Percentiles rank a stretch among this genome's conserved stretches.
Conservation (phyloP, 2,888 invertebrate species). For the Pristionchus maxplancki region DNA sequence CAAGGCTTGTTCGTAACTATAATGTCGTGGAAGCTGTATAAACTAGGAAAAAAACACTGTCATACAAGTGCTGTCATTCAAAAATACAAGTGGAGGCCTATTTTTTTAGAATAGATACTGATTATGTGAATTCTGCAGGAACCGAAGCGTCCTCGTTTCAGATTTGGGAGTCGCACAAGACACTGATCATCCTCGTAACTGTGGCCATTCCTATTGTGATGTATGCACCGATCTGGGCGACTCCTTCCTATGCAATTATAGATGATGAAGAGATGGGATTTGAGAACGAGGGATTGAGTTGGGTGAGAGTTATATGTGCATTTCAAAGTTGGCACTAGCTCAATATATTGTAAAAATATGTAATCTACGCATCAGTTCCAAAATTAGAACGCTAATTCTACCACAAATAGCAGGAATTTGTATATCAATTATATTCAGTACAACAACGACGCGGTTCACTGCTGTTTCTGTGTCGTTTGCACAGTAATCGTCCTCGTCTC, state of each 20-base stretch:
- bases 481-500: background rate
- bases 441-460: conserved; percentile 17
- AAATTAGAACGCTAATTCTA: background rate
- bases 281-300: background rate
- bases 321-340: no score
- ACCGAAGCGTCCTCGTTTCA: no score
- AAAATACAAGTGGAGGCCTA: no score
- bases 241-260: conserved; percentile 3
- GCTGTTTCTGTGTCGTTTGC: background rate
- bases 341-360: background rate
- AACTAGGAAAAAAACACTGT: no score
- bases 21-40: no score
- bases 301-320: background rate
- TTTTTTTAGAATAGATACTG: no score
- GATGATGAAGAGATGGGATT: conserved; percentile 48
- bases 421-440: no score
- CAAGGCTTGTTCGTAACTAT: no score
- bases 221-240: conserved; percentile 1
- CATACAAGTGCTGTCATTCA: no score
- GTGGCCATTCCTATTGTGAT: background rate
- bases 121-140: no score
- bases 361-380: no score
- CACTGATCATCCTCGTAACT: background rate
- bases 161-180: background rate
- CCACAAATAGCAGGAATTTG: no score